These are phyloP conservation scores for Ashinkailepas kermadecensis DNA, from an alignment of 2,888 invertebrate species.

Conservation along the genomic window DNA sequence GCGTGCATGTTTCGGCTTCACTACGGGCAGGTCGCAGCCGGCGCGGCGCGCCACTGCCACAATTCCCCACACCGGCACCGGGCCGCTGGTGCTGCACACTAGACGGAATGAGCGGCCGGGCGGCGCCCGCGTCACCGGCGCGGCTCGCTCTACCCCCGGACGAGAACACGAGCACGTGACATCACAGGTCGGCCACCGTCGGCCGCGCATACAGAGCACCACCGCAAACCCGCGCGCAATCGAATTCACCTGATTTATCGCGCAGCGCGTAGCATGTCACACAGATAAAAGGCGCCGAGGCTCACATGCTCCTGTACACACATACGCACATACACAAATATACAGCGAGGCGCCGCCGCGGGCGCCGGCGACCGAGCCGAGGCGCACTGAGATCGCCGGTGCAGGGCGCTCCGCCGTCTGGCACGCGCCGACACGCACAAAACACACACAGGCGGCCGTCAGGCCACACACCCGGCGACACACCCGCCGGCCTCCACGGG, in stretches of 20 bases:
- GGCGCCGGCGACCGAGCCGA: background rate
- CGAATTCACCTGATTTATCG: slow-evolving; percentile 1
- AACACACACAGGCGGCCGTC: background rate
- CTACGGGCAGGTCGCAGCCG: background rate
- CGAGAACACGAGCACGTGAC: background rate
- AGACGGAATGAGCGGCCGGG: background rate
- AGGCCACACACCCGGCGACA: background rate
- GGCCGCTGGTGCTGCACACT: background rate
- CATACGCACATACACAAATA: background rate
- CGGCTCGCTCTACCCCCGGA: background rate
- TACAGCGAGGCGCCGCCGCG: background rate
- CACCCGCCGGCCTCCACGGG: background rate
- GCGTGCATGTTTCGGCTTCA: background rate
- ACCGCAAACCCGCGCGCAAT: background rate
- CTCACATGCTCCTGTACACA: too few species aligned
- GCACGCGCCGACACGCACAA: slow-evolving; percentile 12
- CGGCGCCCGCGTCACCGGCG: background rate
- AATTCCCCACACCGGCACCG: background rate
- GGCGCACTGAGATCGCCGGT: background rate
- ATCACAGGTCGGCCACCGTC: background rate
- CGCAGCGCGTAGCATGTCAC: background rate
- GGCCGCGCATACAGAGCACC: background rate
- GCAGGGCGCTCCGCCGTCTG: background rate
- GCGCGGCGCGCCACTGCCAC: background rate
- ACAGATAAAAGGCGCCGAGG: background rate